phyloP scores from a whole-genome alignment of 2,113 vertebrate species.

The Empidonax traillii region DNA sequence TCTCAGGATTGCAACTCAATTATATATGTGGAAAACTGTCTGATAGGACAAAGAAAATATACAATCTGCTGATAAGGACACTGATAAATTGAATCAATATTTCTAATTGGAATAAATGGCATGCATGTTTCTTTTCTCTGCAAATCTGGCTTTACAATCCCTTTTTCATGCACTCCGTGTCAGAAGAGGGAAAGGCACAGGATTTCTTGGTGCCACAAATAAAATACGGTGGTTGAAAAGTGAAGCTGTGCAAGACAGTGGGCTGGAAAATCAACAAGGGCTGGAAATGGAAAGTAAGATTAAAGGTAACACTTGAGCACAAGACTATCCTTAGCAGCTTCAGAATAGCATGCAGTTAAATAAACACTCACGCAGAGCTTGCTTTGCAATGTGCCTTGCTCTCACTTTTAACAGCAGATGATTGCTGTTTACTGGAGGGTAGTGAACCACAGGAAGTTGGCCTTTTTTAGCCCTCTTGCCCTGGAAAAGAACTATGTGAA shows the following conservation, averaged over 20 bases:
- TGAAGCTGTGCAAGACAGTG: conserved; percentile 38
- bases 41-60: not conserved
- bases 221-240: conserved; percentile 43
- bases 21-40: not conserved
- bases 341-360: conserved; percentile 53
- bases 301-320: conserved; percentile 55
- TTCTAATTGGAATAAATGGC: conserved; percentile 15
- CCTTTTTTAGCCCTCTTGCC: conserved; percentile 12
- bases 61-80: not conserved
- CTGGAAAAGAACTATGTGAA: not conserved
- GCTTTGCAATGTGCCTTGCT: conserved; percentile 13
- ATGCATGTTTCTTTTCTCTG: not conserved
- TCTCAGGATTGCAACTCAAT: not conserved
- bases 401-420: conserved; percentile 34
- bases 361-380: not conserved
- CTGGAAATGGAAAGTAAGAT: conserved; percentile 73
- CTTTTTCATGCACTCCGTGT: not conserved
- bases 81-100: conserved; percentile 16
- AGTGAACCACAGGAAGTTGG: conserved; percentile 17
- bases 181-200: not conserved
- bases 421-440: conserved; percentile 44
- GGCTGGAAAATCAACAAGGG: conserved; percentile 62
- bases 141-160: not conserved
- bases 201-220: conserved; percentile 50
- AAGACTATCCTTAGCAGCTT: conserved; percentile 56